Conservation (phyloP, 2,888 invertebrate species). For the Chirona hameri region DNA sequence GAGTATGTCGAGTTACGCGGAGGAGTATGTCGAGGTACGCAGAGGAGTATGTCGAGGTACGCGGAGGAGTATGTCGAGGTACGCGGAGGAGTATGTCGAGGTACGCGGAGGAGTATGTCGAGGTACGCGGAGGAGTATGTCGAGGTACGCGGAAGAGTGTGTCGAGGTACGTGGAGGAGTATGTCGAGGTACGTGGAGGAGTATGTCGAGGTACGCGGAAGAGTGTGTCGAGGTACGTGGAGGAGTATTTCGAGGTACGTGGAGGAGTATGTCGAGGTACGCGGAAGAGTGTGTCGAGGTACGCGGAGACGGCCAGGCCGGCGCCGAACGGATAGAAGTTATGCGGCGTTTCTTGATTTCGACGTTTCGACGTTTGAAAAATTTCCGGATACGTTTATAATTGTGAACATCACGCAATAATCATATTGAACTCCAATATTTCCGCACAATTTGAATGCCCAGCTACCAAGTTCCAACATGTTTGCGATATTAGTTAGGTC, state of each 20-base stretch:
- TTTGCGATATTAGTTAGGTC: too few relatives aligned
- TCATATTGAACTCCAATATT: too few relatives aligned
- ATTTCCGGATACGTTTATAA: too few relatives aligned
- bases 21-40: conserved; percentile 75
- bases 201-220: conserved; percentile 74
- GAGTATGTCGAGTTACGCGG: conserved; percentile 76
- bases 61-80: conserved; percentile 75
- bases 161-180: too few relatives aligned
- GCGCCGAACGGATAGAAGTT: too few relatives aligned
- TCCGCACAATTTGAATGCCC: too few relatives aligned
- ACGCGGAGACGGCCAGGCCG: conserved; percentile 32
- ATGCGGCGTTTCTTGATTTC: too few relatives aligned
- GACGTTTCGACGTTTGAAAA: too few relatives aligned
- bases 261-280: conserved; percentile 75
- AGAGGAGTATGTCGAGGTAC: conserved; percentile 75
- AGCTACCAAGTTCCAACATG: too few relatives aligned
- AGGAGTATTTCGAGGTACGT: conserved; percentile 75
- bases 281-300: conserved; percentile 75
- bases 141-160: too few relatives aligned
- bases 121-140: conserved; percentile 78
- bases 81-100: conserved; percentile 75
- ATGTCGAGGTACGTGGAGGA: conserved; percentile 73
- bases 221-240: too few relatives aligned
- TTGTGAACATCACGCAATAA: too few relatives aligned
- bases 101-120: conserved; percentile 77